phyloP scores from a whole-genome alignment of 1,140 invertebrate species.

The Sitobion miscanthi region DNA sequence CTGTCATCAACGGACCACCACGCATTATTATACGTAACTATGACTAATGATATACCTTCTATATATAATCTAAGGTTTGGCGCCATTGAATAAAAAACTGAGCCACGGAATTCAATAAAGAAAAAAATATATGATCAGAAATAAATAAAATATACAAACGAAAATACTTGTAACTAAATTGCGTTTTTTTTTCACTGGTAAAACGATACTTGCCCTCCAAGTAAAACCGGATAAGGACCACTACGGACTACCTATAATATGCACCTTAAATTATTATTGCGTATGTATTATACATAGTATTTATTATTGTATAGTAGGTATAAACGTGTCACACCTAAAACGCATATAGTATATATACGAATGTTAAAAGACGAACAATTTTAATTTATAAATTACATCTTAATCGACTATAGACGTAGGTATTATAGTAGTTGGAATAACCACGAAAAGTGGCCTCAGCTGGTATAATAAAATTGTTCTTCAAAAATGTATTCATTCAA shows the following conservation, averaged over 20 bases:
- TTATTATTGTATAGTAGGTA: too few species aligned
- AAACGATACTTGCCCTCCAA: background rate
- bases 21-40: background rate
- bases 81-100: conserved; percentile 7
- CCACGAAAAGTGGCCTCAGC: background rate
- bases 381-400: background rate
- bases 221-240: background rate
- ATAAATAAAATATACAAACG: background rate
- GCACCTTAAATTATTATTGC: background rate
- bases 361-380: background rate
- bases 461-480: background rate
- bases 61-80: background rate
- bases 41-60: background rate
- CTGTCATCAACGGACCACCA: background rate
- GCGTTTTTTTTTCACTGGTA: background rate
- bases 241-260: background rate
- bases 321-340: background rate
- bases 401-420: background rate
- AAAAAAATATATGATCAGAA: background rate
- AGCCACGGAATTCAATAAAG: background rate
- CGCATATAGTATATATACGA: background rate
- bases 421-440: background rate
- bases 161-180: background rate
- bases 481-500: background rate
- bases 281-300: background rate